A percentile compares a stretch with the other conserved stretches of the same genome.
These are phyloP conservation scores for Lutjanus erythropterus DNA, from an alignment of 2,113 vertebrate genomes.

Conservation along the genomic window DNA sequence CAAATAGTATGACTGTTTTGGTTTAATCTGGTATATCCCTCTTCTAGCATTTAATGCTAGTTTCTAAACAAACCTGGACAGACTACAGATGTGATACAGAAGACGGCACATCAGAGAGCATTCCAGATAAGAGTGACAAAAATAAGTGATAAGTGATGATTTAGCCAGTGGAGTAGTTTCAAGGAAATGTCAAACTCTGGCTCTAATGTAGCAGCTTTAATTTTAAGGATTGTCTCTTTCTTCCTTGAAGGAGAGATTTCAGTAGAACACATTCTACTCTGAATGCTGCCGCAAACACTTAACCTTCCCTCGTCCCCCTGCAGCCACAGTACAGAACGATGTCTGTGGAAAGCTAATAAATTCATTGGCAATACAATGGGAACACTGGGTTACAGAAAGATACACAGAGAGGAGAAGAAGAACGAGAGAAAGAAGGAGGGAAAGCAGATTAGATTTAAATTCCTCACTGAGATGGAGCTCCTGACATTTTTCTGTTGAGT, in stretches of 20 bases:
- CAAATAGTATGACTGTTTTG: too few species aligned
- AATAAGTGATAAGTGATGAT: conserved; percentile 15
- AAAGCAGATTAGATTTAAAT: conserved; percentile 18
- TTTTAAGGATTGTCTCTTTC: conserved; percentile 5
- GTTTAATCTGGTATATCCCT: too few species aligned
- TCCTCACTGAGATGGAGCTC: conserved; percentile 1
- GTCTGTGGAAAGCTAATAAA: conserved; percentile 47
- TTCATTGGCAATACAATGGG: conserved; percentile 12
- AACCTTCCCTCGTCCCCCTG: conserved; percentile 11
- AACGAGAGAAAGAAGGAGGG: not conserved
- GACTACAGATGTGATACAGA: conserved; percentile 14
- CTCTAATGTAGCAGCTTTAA: conserved; percentile 11
- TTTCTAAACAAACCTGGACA: conserved; percentile 20
- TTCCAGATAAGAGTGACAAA: not conserved
- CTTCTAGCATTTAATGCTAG: conserved; percentile 9
- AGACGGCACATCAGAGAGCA: conserved; percentile 6
- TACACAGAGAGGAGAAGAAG: conserved; percentile 12
- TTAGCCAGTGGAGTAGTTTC: not conserved
- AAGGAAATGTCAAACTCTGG: conserved; percentile 39
- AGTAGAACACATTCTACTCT: conserved; percentile 16
- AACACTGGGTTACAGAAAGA: conserved; percentile 22
- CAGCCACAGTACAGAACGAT: conserved; percentile 25
- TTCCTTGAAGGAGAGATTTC: conserved; percentile 39
- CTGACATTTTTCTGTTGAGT: conserved; percentile 16
- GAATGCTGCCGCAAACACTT: conserved; percentile 4